A percentile compares a stretch with the other conserved stretches of the same genome.
Conservation (phyloP, 2,888 invertebrate genomes). For the Acleris emargana region DNA sequence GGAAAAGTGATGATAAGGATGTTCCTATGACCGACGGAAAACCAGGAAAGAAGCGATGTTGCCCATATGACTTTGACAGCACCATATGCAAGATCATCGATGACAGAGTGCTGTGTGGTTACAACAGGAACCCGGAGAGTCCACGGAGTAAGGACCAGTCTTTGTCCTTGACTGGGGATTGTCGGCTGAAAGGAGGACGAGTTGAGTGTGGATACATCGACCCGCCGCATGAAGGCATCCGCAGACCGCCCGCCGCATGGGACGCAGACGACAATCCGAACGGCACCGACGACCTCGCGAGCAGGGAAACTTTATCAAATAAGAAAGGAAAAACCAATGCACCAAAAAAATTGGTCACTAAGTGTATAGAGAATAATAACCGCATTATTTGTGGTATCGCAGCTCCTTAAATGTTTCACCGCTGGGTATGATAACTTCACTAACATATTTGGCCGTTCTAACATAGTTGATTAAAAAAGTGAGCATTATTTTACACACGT, state of each 20-base stretch:
- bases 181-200: conserved; percentile 18
- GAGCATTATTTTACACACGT: too few species aligned
- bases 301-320: not conserved
- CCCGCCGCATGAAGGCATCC: conserved; percentile 15
- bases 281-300: not conserved
- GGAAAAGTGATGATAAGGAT: too few species aligned
- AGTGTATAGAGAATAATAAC: conserved; percentile 20
- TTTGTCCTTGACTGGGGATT: conserved; percentile 13
- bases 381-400: conserved; percentile 16
- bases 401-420: too few species aligned
- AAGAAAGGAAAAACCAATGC: not conserved
- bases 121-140: conserved; percentile 1
- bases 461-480: too few species aligned
- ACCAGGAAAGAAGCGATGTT: conserved; percentile 22
- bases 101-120: conserved; percentile 19
- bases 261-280: not conserved
- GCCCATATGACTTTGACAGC: conserved; percentile 30
- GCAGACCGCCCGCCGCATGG: conserved; percentile 20
- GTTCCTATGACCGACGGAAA: rapidly evolving
- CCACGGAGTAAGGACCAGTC: not conserved
- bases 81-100: conserved; percentile 24
- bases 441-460: too few species aligned
- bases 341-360: not conserved
- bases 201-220: conserved; percentile 25
- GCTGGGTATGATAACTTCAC: too few species aligned